Percentiles rank a stretch among this genome's conserved stretches.
Conservation (phyloP, 2,113 vertebrate species). For the Petrocephalus zakoni region DNA sequence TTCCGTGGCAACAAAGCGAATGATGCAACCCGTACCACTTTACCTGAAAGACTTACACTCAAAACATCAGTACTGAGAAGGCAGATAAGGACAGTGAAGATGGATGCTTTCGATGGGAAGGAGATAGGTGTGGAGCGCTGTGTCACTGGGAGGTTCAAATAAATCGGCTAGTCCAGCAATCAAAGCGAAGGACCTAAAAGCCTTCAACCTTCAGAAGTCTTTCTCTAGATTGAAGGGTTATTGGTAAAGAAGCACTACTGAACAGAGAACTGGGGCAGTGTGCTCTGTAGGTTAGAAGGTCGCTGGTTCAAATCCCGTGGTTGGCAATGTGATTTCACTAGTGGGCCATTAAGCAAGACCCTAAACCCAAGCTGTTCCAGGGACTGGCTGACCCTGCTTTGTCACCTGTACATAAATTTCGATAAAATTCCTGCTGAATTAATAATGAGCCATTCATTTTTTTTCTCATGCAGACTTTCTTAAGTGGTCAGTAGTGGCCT, state of each 20-base stretch:
- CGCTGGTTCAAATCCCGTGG: not conserved
- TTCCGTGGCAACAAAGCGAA: conserved; percentile 14
- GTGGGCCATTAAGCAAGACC: not conserved
- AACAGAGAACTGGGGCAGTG: not conserved
- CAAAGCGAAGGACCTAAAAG: conserved; percentile 6
- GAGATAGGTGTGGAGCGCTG: not conserved
- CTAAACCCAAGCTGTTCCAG: not conserved
- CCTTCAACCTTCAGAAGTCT: conserved; percentile 9
- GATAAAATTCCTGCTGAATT: not conserved
- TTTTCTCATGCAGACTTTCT: not conserved
- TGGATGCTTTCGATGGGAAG: not conserved
- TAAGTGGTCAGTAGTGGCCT: conserved; percentile 3
- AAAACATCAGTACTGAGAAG: not conserved
- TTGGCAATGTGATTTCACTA: not conserved
- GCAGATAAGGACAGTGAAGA: conserved; percentile 1
- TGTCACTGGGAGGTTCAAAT: not conserved
- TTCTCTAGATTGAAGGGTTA: not conserved
- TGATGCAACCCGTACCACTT: conserved; percentile 3
- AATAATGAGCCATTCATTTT: not conserved
- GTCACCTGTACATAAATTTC: not conserved
- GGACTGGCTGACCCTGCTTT: not conserved
- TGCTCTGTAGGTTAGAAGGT: not conserved
- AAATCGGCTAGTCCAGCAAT: conserved; percentile 6
- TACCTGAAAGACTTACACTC: conserved; percentile 1
- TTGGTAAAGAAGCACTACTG: conserved; percentile 1